Evolutionary conservation across 2,888 invertebrate genomes (phyloP).

Genomic region (Anaspis maculata): DNA sequence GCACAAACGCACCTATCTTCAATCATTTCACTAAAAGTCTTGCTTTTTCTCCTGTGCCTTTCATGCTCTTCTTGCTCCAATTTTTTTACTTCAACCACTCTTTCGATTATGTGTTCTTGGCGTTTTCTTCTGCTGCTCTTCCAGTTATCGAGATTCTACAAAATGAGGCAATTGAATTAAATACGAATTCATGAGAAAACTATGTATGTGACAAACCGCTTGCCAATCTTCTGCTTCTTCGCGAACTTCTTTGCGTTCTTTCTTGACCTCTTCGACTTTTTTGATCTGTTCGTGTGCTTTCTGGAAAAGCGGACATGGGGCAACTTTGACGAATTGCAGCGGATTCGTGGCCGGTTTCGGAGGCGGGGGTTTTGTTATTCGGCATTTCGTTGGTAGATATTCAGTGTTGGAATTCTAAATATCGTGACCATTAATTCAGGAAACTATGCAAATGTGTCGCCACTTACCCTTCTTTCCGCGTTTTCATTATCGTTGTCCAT

Average conservation of each 20-base stretch:
- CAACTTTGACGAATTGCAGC: constrained; percentile 81
- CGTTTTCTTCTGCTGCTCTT: constrained; percentile 88
- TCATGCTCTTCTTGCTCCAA: constrained; percentile 63
- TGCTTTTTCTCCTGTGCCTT: constrained; percentile 68
- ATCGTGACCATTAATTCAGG: too few relatives aligned
- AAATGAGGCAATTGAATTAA: too few relatives aligned
- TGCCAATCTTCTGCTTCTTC: constrained; percentile 90
- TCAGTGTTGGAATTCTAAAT: constrained; percentile 40
- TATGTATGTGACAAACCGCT: too few relatives aligned
- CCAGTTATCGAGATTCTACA: constrained; percentile 87
- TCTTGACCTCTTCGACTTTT: constrained; percentile 76
- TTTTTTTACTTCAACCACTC: constrained; percentile 83
- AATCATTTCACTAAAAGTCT: constrained; percentile 92
- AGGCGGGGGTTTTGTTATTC: constrained; percentile 65
- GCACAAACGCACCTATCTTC: constrained; percentile 60
- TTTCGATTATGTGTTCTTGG: constrained; percentile 82
- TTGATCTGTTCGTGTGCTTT: constrained; percentile 79
- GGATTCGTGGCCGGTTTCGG: constrained; percentile 80
- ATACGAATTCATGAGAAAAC: too few relatives aligned
- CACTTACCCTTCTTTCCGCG: constrained; percentile 24
- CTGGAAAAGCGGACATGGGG: constrained; percentile 79
- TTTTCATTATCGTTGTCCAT: constrained; percentile 28
- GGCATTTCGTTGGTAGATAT: constrained; percentile 42
- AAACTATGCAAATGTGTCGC: too few relatives aligned
- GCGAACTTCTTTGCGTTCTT: constrained; percentile 68